Conservation (phyloP, 2,888 invertebrate genomes). For the Smittia sp. region DNA sequence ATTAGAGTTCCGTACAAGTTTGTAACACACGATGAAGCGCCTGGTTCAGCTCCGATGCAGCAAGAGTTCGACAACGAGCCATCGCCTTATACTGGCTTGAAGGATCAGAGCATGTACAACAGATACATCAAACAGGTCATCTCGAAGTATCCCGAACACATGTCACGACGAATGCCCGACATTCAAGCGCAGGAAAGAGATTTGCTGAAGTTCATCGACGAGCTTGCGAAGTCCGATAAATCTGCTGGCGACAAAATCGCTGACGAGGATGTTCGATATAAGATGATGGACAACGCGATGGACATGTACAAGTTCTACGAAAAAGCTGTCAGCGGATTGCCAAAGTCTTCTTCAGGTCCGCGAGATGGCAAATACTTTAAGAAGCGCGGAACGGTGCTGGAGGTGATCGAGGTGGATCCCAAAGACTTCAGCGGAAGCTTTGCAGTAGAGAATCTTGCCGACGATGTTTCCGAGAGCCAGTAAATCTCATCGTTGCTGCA, state of each 20-base stretch:
- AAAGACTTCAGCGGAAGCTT: slow-evolving; percentile 9
- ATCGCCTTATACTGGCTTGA: slow-evolving; percentile 11
- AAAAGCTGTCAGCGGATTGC: not conserved
- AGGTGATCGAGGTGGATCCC: slow-evolving; percentile 32
- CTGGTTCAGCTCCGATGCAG: not conserved
- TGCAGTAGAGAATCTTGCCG: not conserved
- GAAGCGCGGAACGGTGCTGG: slow-evolving; percentile 35
- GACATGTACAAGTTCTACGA: slow-evolving; percentile 33
- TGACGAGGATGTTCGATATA: slow-evolving; percentile 20
- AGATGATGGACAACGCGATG: slow-evolving; percentile 28
- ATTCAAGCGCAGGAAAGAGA: slow-evolving; percentile 22
- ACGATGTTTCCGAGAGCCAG: not conserved
- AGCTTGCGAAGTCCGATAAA: slow-evolving; percentile 21
- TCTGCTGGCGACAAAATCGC: slow-evolving; percentile 3
- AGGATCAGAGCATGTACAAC: slow-evolving; percentile 25
- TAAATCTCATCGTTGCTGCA: not conserved
- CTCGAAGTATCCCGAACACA: slow-evolving; percentile 35
- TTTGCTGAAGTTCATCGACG: slow-evolving; percentile 28
- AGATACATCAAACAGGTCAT: slow-evolving; percentile 26
- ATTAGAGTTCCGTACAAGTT: slow-evolving; percentile 28
- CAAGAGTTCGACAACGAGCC: slow-evolving; percentile 33
- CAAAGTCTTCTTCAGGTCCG: not conserved
- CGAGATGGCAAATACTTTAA: not conserved
- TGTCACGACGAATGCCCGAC: slow-evolving; percentile 33
- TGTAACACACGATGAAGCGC: not conserved